phyloP scores from a whole-genome alignment of 2,888 invertebrate species.

The Abrostola tripartita region DNA sequence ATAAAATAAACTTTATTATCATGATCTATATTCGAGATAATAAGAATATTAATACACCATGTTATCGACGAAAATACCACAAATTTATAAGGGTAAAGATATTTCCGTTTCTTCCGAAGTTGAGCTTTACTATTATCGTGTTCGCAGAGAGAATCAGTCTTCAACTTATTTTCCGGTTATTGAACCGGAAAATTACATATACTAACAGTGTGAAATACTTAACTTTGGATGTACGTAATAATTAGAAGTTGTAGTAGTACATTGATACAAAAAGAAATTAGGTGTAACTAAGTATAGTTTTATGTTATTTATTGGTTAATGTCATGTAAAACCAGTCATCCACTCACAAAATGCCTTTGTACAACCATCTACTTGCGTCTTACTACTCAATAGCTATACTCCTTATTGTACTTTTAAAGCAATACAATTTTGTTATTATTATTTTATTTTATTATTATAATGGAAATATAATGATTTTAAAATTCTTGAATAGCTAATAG shows the following conservation, averaged over 20 bases:
- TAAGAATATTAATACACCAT: conserved; percentile 36
- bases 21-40: conserved; percentile 46
- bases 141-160: conserved; percentile 23
- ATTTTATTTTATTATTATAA: too few species aligned
- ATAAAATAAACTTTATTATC: conserved; percentile 54
- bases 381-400: too few species aligned
- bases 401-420: too few species aligned
- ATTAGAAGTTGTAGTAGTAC: conserved; percentile 36
- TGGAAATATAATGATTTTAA: too few species aligned
- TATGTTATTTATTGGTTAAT: too few species aligned
- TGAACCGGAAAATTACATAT: conserved; percentile 38
- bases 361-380: too few species aligned
- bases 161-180: conserved; percentile 31
- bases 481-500: too few species aligned
- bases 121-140: conserved; percentile 23
- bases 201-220: conserved; percentile 42
- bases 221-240: conserved; percentile 26
- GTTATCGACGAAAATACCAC: conserved; percentile 27
- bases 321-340: too few species aligned
- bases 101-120: conserved; percentile 22
- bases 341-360: too few species aligned
- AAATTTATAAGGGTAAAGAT: conserved; percentile 20
- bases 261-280: too few species aligned
- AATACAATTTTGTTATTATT: too few species aligned
- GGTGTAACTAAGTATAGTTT: too few species aligned